Percentiles rank a stretch among this genome's conserved stretches.
Evolutionary conservation across 35 echinoderm and acorn worm species (phyloP).

Genomic region (Eucidaris tribuloides): DNA sequence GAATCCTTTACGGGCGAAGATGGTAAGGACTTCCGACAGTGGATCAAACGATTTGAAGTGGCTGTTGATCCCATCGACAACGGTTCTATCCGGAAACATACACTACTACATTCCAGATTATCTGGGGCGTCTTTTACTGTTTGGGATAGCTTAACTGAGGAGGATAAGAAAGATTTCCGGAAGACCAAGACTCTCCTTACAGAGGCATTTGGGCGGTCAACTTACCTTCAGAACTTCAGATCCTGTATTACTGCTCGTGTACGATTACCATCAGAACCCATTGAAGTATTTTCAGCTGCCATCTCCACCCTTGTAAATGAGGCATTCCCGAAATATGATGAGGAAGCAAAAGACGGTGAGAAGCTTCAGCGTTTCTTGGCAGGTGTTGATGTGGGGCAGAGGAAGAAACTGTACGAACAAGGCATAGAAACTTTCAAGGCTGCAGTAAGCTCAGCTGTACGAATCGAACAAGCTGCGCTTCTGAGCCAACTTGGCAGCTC

Average conservation of each 20-base stretch:
- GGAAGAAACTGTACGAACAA: slow-evolving; percentile 14
- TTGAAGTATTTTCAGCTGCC: slow-evolving; percentile 10
- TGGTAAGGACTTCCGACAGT: too few relatives aligned
- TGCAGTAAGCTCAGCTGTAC: neutral
- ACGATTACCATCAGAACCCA: neutral
- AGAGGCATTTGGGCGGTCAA: neutral
- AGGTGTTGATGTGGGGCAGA: neutral
- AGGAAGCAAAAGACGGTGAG: slow-evolving; percentile 13
- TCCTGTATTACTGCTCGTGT: neutral
- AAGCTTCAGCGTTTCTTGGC: slow-evolving; percentile 24
- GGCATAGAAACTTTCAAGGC: neutral
- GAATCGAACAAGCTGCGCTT: neutral
- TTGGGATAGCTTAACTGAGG: neutral
- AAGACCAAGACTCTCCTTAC: neutral
- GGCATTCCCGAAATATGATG: slow-evolving; percentile 23
- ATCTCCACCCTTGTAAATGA: slow-evolving; percentile 9
- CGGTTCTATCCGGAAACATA: neutral
- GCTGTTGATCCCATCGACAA: neutral
- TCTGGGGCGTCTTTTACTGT: slow-evolving; percentile 12
- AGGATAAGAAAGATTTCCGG: slow-evolving; percentile 1
- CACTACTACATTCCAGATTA: neutral
- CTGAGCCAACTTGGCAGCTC: neutral
- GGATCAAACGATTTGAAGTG: too few relatives aligned
- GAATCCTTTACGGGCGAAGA: too few relatives aligned
- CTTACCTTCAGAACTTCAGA: neutral